These are phyloP conservation scores for Amiota minor DNA, from an alignment of 2,888 invertebrate genomes.

Conservation along the genomic window DNA sequence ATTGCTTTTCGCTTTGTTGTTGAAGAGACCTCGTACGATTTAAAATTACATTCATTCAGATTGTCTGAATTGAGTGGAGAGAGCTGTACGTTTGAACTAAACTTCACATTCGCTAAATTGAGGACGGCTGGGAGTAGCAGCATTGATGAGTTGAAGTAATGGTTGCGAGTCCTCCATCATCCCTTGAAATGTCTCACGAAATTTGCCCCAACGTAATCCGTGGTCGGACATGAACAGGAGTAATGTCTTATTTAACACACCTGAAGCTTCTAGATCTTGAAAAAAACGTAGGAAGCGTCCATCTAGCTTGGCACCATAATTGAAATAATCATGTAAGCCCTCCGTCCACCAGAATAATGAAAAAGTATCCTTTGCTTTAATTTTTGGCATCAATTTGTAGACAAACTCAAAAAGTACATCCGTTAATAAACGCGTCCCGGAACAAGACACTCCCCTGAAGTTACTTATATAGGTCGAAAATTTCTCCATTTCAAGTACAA, in stretches of 20 bases:
- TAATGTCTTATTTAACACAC: slow-evolving; percentile 73
- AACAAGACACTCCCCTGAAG: slow-evolving; percentile 44
- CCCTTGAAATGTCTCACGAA: slow-evolving; percentile 87
- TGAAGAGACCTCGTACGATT: no score
- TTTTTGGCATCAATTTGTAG: slow-evolving; percentile 37
- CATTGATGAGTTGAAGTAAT: slow-evolving; percentile 81
- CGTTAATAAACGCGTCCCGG: slow-evolving; percentile 77
- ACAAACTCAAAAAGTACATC: slow-evolving; percentile 45
- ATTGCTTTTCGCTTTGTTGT: slow-evolving; percentile 32
- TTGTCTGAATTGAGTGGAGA: slow-evolving; percentile 75
- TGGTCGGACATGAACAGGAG: slow-evolving; percentile 88
- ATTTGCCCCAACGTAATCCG: slow-evolving; percentile 89
- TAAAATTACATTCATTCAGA: neutral
- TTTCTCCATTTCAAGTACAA: slow-evolving; percentile 79
- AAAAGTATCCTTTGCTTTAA: slow-evolving; percentile 35
- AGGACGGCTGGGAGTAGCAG: slow-evolving; percentile 78
- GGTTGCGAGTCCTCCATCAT: slow-evolving; percentile 91
- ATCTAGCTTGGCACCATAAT: slow-evolving; percentile 30
- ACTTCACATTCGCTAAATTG: no score
- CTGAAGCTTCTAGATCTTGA: slow-evolving; percentile 77
- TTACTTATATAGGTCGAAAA: neutral
- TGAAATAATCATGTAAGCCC: slow-evolving; percentile 48
- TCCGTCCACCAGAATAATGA: slow-evolving; percentile 50
- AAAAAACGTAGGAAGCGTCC: neutral
- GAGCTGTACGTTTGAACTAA: slow-evolving; percentile 89